These are phyloP conservation scores for Trichosurus vulpecula DNA, from an alignment of 2,797 vertebrate species.

Conservation along the genomic window DNA sequence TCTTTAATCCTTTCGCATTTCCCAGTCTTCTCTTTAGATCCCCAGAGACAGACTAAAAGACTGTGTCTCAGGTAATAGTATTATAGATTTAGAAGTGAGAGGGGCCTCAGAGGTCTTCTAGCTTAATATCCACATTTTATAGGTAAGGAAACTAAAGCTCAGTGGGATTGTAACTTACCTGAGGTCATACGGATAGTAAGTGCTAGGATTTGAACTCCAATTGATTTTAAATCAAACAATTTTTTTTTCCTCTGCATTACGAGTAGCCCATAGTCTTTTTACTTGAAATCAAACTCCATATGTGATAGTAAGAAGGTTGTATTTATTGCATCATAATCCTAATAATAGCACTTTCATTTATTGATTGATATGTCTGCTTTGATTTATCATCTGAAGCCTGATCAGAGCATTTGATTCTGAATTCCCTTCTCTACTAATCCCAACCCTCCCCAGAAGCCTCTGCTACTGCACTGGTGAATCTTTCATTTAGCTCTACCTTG, in stretches of 20 bases:
- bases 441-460: not conserved
- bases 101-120: not conserved
- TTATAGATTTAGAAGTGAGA: not conserved
- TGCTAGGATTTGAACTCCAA: not conserved
- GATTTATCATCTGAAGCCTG: not conserved
- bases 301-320: not conserved
- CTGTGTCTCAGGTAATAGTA: not conserved
- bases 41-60: too few species aligned
- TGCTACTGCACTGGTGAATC: not conserved
- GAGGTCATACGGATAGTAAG: not conserved
- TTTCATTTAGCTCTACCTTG: constrained; percentile 6
- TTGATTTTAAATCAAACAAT: not conserved
- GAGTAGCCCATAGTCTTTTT: not conserved
- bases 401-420: not conserved
- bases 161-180: not conserved
- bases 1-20: not conserved
- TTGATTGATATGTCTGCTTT: not conserved
- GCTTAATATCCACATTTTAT: not conserved
- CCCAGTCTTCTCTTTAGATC: not conserved
- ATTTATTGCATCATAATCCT: not conserved
- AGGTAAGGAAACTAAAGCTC: not conserved
- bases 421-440: not conserved
- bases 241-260: not conserved
- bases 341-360: not conserved
- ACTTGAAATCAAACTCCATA: not conserved